Evolutionary conservation across 2,888 invertebrate species (phyloP), one percentile per base, ranked within the genome.

Genomic region (Chironomus riparius): DNA sequence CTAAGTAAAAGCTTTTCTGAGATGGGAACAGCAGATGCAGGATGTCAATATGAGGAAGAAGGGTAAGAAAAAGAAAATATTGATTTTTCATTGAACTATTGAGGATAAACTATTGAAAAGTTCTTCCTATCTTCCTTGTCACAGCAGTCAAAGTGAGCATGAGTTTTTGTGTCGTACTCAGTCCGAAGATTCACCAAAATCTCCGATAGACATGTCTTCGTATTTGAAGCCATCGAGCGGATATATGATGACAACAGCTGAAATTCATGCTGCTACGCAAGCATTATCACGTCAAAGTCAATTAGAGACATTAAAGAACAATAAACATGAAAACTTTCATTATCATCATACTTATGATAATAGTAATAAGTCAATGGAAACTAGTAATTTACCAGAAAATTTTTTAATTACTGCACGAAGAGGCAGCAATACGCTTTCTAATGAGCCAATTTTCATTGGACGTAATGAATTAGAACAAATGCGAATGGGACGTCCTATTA

Each of bases 1-100:
- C 85, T 94, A 77, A 92, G 91, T 62, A 94, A 94, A 84, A 94
- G 93, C 76, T 90, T 90, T 78, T 94, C 94, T 2, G 94, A 94
- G 85, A 92, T 92, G 65, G 88, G 88, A 7, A 86, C 83, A 77
- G 78, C 80, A 70, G 62, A 77, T 76, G 62, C 85, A 85, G 70
- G 76, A 10, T 76, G 68, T 24, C 76, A 68, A 56, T 69, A 76
- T 50, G 76, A 76, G 38, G 76, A 76, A 13, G 76, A 76, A 24
- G 38, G 69, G 76, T 76, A 21, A 76, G 69, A 62, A 62, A 15
- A n/a, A n/a, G n/a, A 50, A 50, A 12, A n/a, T 56, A 18, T 56
- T 65, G 65, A 65, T 65, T 56, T 56, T 56, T 56, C 15, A 56
- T 56, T 18, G 18, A 56, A 56, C 2, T 15, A 15, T 56, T 56